A percentile compares a stretch with the other conserved stretches of the same genome.
Conservation (phyloP, 2,888 invertebrate genomes). For the Caenorhabditis sp. region DNA sequence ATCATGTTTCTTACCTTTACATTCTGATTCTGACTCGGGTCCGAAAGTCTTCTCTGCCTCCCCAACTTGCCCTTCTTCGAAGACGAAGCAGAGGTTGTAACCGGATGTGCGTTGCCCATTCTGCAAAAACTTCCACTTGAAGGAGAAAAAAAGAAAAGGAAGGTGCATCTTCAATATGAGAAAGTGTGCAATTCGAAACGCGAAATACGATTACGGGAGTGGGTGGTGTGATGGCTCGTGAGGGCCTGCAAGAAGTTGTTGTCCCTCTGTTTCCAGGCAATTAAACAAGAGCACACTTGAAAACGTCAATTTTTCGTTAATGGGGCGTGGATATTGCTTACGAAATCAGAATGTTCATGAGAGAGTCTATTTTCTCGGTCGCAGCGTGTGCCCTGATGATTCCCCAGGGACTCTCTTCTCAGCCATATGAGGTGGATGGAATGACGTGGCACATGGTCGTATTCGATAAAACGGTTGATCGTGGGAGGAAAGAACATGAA, state of each 20-base stretch:
- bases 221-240: neutral
- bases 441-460: neutral
- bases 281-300: neutral
- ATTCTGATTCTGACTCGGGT: constrained; percentile 60
- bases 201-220: constrained; percentile 7
- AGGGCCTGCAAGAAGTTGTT: neutral
- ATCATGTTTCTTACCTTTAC: constrained; percentile 32
- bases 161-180: constrained; percentile 31
- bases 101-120: constrained; percentile 55
- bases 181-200: constrained; percentile 15
- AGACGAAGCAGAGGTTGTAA: constrained; percentile 28
- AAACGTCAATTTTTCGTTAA: neutral
- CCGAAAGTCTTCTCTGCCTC: constrained; percentile 55
- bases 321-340: neutral
- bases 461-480: neutral
- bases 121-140: neutral
- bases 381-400: no score
- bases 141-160: neutral
- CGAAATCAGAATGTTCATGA: constrained; percentile 5
- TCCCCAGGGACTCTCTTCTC: no score
- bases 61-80: constrained; percentile 51
- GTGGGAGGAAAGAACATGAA: constrained; percentile 5
- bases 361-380: neutral
- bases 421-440: neutral
- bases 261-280: constrained; percentile 11